These are phyloP conservation scores for Chaenogobius annularis DNA, from an alignment of 2,113 vertebrate species.

Conservation along the genomic window DNA sequence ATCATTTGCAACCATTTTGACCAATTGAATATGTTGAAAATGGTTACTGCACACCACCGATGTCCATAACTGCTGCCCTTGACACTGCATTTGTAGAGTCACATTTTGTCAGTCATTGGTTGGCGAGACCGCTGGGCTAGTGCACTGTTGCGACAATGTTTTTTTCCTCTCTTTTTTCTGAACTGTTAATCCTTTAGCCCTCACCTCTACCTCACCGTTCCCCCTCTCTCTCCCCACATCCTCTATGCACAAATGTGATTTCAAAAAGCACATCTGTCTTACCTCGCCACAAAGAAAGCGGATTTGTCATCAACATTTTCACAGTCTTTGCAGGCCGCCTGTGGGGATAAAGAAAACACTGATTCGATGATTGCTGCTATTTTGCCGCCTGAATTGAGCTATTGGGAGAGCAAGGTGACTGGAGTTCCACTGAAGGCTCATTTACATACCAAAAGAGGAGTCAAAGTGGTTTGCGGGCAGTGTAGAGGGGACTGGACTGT, in stretches of 20 bases:
- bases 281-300: conserved; percentile 62
- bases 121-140: conserved; percentile 45
- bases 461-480: conserved; percentile 41
- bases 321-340: conserved; percentile 35
- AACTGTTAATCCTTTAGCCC: conserved; percentile 71
- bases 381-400: conserved; percentile 35
- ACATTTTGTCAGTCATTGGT: conserved; percentile 61
- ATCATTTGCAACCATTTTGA: too few relatives aligned
- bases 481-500: conserved; percentile 4
- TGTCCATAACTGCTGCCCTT: conserved; percentile 26
- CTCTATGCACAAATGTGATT: conserved; percentile 37
- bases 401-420: conserved; percentile 23
- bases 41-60: not conserved
- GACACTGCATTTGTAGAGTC: conserved; percentile 51
- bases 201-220: conserved; percentile 37
- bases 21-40: not conserved
- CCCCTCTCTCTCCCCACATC: not conserved
- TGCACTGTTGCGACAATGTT: too few relatives aligned
- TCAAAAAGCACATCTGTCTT: conserved; percentile 52
- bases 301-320: conserved; percentile 67
- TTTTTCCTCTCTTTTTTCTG: conserved; percentile 56
- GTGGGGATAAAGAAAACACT: conserved; percentile 56
- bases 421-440: conserved; percentile 29
- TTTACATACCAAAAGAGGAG: conserved; percentile 55
- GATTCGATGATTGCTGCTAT: conserved; percentile 58